Percentiles rank a stretch among this genome's conserved stretches.
Evolutionary conservation across 2,113 vertebrate genomes (phyloP).

Genomic region (Rhadina sibilatrix): DNA sequence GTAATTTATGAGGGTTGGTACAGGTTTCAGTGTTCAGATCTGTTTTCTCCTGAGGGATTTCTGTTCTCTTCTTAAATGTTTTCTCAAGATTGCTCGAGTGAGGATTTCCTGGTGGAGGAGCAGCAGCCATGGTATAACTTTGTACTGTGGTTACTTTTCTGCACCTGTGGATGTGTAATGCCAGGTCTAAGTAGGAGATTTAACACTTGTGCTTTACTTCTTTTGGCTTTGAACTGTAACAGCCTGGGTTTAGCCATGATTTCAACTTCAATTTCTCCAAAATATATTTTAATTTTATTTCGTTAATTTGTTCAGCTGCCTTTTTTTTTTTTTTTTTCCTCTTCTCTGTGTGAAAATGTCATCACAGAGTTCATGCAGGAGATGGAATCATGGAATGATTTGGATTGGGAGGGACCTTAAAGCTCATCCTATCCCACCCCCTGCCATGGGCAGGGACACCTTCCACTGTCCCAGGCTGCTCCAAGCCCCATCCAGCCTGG

Average conservation of each 20-base stretch:
- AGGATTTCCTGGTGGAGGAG: neutral
- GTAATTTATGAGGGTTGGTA: neutral
- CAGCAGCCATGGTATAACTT: neutral
- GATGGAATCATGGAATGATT: neutral
- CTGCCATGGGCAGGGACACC: neutral
- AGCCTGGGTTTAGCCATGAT: neutral
- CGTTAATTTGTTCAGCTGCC: neutral
- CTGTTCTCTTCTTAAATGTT: neutral
- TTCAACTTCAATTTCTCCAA: neutral
- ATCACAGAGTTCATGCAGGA: neutral
- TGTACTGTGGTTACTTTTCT: neutral
- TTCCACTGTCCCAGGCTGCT: fast-evolving
- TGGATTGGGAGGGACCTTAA: neutral
- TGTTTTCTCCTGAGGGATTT: neutral
- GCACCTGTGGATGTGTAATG: neutral
- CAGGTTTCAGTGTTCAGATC: neutral
- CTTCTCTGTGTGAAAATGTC: neutral
- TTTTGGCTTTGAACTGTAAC: neutral
- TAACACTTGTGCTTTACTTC: neutral
- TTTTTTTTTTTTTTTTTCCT: neutral
- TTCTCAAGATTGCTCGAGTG: neutral
- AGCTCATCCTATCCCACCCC: fast-evolving
- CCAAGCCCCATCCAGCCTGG: fast-evolving
- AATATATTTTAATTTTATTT: neutral
- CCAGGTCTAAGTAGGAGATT: neutral